These are phyloP conservation scores for Peromyscus polionotus DNA, from an alignment of 2,113 vertebrate genomes.

Conservation along the genomic window DNA sequence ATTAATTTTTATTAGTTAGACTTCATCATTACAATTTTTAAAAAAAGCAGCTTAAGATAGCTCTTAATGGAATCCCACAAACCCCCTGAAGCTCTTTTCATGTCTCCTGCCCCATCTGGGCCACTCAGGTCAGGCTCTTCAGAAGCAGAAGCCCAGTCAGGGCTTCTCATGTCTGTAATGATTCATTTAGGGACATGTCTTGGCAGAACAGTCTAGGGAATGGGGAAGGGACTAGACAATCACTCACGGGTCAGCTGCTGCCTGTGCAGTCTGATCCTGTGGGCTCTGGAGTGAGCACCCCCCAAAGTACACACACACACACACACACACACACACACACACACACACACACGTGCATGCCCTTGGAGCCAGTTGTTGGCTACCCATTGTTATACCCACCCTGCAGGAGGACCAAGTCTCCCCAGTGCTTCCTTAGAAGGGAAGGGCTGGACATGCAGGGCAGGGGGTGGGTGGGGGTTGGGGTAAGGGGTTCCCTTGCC, in stretches of 20 bases:
- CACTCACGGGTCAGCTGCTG: background rate
- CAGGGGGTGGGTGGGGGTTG: background rate
- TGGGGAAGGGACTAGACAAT: background rate
- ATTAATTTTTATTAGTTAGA: background rate
- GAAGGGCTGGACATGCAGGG: rapidly evolving
- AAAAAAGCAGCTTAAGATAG: background rate
- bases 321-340: background rate
- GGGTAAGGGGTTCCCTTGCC: background rate
- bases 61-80: background rate
- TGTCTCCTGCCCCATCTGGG: background rate
- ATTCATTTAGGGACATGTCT: background rate
- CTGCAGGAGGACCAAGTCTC: background rate
- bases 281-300: background rate
- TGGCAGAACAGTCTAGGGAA: background rate
- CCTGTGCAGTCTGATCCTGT: background rate
- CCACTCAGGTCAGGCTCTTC: background rate
- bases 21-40: background rate
- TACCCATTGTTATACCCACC: background rate
- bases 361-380: background rate
- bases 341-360: background rate
- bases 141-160: background rate
- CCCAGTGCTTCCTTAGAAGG: background rate
- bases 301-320: background rate
- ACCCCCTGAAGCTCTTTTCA: background rate
- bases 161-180: background rate